Evolutionary conservation across 2,113 vertebrate species (phyloP).

Genomic region (Onychostoma macrolepis): DNA sequence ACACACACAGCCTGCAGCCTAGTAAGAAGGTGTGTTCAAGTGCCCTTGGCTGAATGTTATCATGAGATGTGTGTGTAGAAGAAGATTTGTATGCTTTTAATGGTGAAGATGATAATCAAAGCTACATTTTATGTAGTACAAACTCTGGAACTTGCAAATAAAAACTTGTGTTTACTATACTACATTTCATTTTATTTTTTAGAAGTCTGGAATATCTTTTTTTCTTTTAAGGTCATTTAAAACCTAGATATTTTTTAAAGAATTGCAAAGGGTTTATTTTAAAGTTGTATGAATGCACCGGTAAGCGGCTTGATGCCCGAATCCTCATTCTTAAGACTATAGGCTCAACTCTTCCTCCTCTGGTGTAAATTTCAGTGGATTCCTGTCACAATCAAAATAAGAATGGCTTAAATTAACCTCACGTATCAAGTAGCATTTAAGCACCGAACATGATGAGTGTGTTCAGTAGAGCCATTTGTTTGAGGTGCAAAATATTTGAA

Average conservation of each 20-base stretch:
- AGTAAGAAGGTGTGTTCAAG: constrained; percentile 46
- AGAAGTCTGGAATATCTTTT: background rate
- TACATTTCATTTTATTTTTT: constrained; percentile 16
- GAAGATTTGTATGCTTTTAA: constrained; percentile 47
- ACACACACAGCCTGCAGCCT: constrained; percentile 36
- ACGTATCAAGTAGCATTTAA: constrained; percentile 1
- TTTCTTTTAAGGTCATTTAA: background rate
- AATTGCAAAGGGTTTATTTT: constrained; percentile 14
- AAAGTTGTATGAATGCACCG: background rate
- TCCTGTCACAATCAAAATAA: background rate
- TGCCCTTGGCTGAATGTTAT: constrained; percentile 56
- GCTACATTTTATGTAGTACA: constrained; percentile 51
- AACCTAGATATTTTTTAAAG: background rate
- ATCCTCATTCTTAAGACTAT: background rate
- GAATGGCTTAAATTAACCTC: background rate
- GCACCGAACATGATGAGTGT: background rate
- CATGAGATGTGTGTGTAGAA: constrained; percentile 43
- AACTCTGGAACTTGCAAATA: constrained; percentile 50
- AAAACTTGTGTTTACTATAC: constrained; percentile 38
- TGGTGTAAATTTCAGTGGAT: background rate
- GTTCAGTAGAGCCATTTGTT: constrained; percentile 1
- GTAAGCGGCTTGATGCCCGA: background rate
- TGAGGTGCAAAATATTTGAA: constrained; percentile 19
- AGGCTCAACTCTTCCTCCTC: background rate
- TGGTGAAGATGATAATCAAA: constrained; percentile 45